Evolutionary conservation across 2,888 invertebrate genomes (phyloP).

Genomic region (Drosophila meridiana): DNA sequence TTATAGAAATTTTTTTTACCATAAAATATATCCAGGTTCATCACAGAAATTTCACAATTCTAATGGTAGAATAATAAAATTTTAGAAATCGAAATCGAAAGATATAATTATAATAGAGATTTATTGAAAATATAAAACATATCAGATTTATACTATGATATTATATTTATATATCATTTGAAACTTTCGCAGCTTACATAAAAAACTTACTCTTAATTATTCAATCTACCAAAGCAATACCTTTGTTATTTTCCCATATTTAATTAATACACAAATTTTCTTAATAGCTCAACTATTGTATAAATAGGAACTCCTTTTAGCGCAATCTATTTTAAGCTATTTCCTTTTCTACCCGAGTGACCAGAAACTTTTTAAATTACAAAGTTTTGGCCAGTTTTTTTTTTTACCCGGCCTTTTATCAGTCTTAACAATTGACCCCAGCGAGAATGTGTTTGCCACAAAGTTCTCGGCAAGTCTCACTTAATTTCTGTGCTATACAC

Average conservation of each 20-base stretch:
- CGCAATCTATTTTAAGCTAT: not conserved
- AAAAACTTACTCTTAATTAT: not conserved
- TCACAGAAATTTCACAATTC: too few relatives aligned
- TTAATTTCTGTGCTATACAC: conserved; percentile 31
- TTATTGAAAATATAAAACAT: too few relatives aligned
- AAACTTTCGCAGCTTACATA: not conserved
- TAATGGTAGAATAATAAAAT: too few relatives aligned
- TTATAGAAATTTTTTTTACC: too few relatives aligned
- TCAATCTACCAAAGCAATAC: not conserved
- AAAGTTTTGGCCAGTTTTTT: conserved; percentile 8
- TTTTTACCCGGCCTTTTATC: conserved; percentile 3
- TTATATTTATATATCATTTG: not conserved
- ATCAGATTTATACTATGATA: too few relatives aligned
- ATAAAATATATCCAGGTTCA: too few relatives aligned
- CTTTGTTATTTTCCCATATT: not conserved
- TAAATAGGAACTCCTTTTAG: not conserved
- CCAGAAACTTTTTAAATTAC: conserved; percentile 16
- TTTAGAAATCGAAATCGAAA: too few relatives aligned
- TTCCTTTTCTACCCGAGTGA: not conserved
- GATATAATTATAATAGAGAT: too few relatives aligned
- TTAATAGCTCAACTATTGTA: not conserved
- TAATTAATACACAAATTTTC: not conserved
- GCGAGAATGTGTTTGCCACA: conserved; percentile 11
- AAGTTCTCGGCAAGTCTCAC: conserved; percentile 35
- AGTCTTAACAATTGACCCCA: conserved; percentile 20